These are phyloP conservation scores for Hapalemur alaotrensis DNA, from an alignment of 2,797 vertebrate genomes.

Conservation along the genomic window DNA sequence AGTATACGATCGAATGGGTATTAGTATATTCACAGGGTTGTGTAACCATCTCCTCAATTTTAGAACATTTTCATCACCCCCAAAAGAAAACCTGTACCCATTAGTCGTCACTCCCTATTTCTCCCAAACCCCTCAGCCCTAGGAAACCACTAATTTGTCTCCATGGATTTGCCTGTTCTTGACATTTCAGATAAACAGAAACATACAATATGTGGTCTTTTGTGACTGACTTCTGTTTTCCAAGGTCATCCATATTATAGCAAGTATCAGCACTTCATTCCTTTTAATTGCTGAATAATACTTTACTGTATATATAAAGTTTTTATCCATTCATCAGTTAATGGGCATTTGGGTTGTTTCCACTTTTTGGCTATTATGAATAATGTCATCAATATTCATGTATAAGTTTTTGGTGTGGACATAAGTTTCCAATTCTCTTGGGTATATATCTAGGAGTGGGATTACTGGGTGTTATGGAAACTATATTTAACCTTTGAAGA, in stretches of 20 bases:
- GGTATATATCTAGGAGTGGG: background rate
- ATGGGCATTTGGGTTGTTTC: conserved; percentile 1
- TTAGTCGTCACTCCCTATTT: background rate
- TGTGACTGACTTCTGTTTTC: conserved; percentile 16
- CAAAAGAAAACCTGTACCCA: background rate
- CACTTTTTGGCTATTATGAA: background rate
- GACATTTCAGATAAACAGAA: conserved; percentile 4
- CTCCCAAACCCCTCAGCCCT: background rate
- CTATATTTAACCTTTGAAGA: background rate
- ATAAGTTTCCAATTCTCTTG: background rate
- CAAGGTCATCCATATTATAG: background rate
- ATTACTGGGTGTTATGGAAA: background rate
- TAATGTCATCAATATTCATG: background rate
- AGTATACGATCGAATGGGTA: background rate
- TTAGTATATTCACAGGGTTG: background rate
- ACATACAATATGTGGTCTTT: background rate
- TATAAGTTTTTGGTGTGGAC: background rate
- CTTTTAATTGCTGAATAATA: conserved; percentile 6
- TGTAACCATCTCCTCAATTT: background rate
- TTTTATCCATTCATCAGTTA: conserved; percentile 11
- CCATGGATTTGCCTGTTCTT: background rate
- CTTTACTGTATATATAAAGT: background rate
- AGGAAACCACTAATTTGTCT: background rate
- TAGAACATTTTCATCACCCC: background rate
- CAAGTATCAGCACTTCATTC: background rate